Base-by-base conservation (phyloP, 1,140 invertebrate species). In the Thalassaphorura encarpata region DNA sequence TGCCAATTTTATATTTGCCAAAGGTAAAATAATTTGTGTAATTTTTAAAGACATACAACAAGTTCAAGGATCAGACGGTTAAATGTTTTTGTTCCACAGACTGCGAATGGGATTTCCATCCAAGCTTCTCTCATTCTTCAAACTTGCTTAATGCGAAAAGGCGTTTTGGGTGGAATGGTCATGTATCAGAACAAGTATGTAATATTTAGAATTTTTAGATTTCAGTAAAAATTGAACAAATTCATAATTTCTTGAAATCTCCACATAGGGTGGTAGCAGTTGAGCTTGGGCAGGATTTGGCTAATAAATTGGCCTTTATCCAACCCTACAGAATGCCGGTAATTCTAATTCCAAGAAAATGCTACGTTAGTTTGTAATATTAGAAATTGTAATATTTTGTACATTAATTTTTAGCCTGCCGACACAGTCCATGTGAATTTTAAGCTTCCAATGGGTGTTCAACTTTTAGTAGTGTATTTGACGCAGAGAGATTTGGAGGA, bases 131-230 rank as follows among this genome's bases (percentile, higher is more conserved):
- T 87, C 69, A 77, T 87, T 45, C 71, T 89, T 41, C 82, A 87
- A 60, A 80, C 81, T 66, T 87, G 83, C 68, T 82, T 85, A 69
- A 77, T 80, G 61, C 82, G 77, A 45, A 77, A 76, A 61, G 82
- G 83, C 29, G 79, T 87, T 49, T 72, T 89, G 19, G 87, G 84
- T 19, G 87, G 86, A 52, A 77, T 80, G 26, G 75, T 89, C 49
- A 77, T 89, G 54, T 87, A 87, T 66, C 85, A 88, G 70, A 89
- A 89, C 66, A 86, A 85, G 83, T 85, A 67, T 75, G 73, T 54
- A 42, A 39, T 19, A 26, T 43, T n/a, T n/a, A n/a, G n/a, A n/a
- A n/a, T n/a, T n/a, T n/a, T n/a, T n/a, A n/a, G n/a, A n/a, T n/a
- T n/a, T n/a, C n/a, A n/a, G n/a, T n/a, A n/a, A n/a, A n/a, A n/a